Evolutionary conservation across 2,888 invertebrate species (phyloP), one percentile per base, ranked within the genome.

Genomic region (Chrysomela aeneicollis): DNA sequence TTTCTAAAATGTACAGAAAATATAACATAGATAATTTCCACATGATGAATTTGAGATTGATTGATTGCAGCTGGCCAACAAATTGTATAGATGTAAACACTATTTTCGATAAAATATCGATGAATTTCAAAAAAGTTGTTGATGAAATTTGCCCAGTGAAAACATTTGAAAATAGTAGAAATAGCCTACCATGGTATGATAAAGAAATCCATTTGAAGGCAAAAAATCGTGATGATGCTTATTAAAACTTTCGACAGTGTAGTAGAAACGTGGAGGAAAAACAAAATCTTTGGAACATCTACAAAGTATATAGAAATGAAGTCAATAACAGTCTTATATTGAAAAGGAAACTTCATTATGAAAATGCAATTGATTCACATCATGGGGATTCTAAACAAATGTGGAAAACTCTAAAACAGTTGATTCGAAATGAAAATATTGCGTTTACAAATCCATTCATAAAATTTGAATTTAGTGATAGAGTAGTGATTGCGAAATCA

Each of bases 241-340:
- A 50, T 50, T 18, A 50, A 50, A 50, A 21, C 3, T 50, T 50
- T 9, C 15, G 50, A 50, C 50, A 50, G 21, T 50, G 21, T 50
- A 50, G 21, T 50, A 6, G 26, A 26, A 26, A 3, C 26, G 26
- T 26, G 26, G 26, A 26, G 26, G 26, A 26, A 6, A 26, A 50
- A 50, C 21, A 50, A 50, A 50, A 50, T 50, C 50, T 50, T 19
- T 50, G 50, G 50, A 50, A 50, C 18, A 50, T 50, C 50, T 50
- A 50, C 50, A 21, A 50, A 50, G 18, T 50, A 21, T 21, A 50
- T 50, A 50, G 50, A 21, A 50, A 50, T 50, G 50, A 50, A 50
- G 50, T 50, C 18, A 50, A 50, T 50, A 50, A 50, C 21, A 19
- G 50, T 50, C 50, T 49, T 17, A 49, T 10, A 12, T 49, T 49